Evolutionary conservation across 2,888 invertebrate genomes (phyloP).

Genomic region (Brenthis daphne): DNA sequence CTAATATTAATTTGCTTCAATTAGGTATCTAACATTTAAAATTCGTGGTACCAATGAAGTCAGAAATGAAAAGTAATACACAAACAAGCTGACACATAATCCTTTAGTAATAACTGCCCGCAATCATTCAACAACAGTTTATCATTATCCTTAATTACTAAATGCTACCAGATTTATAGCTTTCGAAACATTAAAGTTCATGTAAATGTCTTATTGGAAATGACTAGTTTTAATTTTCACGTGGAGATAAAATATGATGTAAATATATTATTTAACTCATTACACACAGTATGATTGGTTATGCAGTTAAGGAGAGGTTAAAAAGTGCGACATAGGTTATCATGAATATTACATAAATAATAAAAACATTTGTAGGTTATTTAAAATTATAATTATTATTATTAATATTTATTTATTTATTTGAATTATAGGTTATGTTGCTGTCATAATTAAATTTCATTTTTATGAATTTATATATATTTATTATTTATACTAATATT

Average conservation of each 20-base stretch:
- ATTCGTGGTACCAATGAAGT: neutral
- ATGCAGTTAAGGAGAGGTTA: neutral
- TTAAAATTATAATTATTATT: neutral
- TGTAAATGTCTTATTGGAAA: constrained; percentile 47
- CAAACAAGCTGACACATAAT: constrained; percentile 39
- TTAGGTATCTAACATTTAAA: neutral
- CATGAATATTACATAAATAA: neutral
- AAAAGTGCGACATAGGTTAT: constrained; percentile 10
- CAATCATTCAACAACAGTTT: constrained; percentile 48
- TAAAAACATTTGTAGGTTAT: neutral
- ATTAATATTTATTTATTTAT: too few relatives aligned
- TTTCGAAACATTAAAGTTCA: constrained; percentile 53
- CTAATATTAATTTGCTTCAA: neutral
- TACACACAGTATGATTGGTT: neutral
- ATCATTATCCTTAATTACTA: constrained; percentile 48
- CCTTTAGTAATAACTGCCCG: constrained; percentile 41
- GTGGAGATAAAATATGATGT: constrained; percentile 43
- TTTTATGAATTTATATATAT: too few relatives aligned
- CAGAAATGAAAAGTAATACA: constrained; percentile 33
- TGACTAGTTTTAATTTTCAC: constrained; percentile 37
- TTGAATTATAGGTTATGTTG: too few relatives aligned
- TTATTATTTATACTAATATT: too few relatives aligned
- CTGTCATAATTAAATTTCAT: too few relatives aligned
- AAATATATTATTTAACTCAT: constrained; percentile 25
- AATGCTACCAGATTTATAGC: constrained; percentile 36